phyloP scores from a whole-genome alignment of 2,888 invertebrate species.

The Acleris sparsana region DNA sequence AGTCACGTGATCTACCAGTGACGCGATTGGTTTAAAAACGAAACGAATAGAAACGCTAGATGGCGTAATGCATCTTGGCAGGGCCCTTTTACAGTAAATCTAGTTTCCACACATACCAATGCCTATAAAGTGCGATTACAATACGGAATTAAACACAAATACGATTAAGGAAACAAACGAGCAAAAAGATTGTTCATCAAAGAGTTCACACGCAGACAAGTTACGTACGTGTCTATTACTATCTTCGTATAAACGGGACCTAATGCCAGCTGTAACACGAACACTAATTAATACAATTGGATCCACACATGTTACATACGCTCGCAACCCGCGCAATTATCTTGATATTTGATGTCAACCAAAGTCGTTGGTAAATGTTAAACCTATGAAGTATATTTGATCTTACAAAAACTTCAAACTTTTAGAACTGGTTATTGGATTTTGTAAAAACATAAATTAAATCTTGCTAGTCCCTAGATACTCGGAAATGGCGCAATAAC shows the following conservation, averaged over 20 bases:
- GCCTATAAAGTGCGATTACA: neutral
- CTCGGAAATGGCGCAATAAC: no score
- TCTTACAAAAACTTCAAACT: no score
- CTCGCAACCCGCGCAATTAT: neutral
- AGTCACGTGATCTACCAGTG: no score
- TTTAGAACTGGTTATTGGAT: no score
- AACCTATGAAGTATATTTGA: neutral
- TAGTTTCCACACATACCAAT: neutral
- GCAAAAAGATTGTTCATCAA: neutral
- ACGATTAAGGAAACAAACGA: neutral
- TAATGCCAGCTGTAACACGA: conserved; percentile 17
- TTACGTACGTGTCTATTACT: conserved; percentile 1
- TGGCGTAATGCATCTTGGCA: no score
- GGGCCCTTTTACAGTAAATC: no score
- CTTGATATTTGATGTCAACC: conserved; percentile 8
- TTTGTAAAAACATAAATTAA: no score
- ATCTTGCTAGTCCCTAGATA: no score
- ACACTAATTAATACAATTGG: conserved; percentile 23
- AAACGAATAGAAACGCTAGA: no score
- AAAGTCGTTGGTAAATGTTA: conserved; percentile 1
- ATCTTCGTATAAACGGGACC: conserved; percentile 10
- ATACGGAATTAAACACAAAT: neutral
- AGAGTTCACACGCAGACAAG: conserved; percentile 1
- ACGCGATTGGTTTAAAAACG: no score
- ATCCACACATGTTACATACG: neutral